phyloP scores from a whole-genome alignment of 2,797 vertebrate species.

The Siniperca undulata region DNA sequence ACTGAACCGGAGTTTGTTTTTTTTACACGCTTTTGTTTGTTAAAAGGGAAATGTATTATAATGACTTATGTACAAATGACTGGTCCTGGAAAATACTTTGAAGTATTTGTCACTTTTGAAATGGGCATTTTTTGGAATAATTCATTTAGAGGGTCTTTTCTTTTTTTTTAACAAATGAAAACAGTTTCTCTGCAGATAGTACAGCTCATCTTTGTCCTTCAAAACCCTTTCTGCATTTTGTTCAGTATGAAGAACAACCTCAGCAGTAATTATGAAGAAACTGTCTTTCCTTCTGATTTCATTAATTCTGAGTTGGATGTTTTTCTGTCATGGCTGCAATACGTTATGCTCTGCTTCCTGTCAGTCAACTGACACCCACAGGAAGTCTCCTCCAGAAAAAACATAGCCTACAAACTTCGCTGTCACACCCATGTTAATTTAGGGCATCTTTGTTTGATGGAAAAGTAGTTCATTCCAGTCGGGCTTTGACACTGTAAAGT shows the following conservation, averaged over 20 bases:
- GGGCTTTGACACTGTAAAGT: not conserved
- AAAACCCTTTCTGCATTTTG: not conserved
- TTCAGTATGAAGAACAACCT: not conserved
- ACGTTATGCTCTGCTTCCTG: not conserved
- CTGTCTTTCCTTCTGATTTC: not conserved
- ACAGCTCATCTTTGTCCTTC: not conserved
- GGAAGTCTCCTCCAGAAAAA: constrained; percentile 31
- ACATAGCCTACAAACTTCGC: not conserved
- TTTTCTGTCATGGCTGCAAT: not conserved
- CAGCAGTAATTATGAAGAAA: not conserved
- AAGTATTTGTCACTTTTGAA: not conserved
- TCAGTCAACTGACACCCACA: constrained; percentile 23
- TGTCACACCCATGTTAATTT: not conserved
- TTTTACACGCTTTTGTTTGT: constrained; percentile 8
- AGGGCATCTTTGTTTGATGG: not conserved
- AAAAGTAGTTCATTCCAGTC: not conserved
- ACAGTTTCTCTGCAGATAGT: not conserved
- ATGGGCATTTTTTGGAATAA: not conserved
- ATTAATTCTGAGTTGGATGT: not conserved
- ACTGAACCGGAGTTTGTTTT: not conserved
- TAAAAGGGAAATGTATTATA: constrained; percentile 7
- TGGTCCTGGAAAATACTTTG: not conserved
- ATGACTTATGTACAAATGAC: not conserved
- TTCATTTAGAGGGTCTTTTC: not conserved
- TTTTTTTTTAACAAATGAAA: not conserved